phyloP scores from a whole-genome alignment of 1,140 invertebrate genomes.

The Brachionus plicatilis region DNA sequence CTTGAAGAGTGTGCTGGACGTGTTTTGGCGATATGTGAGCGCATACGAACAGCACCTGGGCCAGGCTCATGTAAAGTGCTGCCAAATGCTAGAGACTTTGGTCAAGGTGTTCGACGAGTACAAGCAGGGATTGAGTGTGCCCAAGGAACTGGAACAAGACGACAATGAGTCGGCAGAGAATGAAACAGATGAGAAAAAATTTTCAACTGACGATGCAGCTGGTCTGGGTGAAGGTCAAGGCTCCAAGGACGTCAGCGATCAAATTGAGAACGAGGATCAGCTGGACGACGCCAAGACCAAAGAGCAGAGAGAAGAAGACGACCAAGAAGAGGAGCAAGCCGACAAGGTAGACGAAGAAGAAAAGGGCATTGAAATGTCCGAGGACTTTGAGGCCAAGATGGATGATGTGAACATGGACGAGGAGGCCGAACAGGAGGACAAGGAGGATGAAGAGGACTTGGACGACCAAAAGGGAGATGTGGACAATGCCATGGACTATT shows the following conservation, averaged over 20 bases:
- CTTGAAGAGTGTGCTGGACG: neutral
- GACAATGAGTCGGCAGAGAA: neutral
- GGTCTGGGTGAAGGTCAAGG: conserved; percentile 32
- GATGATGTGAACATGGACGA: conserved; percentile 12
- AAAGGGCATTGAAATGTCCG: conserved; percentile 40
- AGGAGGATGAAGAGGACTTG: neutral
- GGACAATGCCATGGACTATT: neutral
- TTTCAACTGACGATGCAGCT: conserved; percentile 1
- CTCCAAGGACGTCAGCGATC: conserved; percentile 35
- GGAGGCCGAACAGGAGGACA: neutral
- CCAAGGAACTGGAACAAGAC: neutral
- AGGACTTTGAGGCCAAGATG: conserved; percentile 23
- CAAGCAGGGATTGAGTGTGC: neutral
- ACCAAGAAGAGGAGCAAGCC: neutral
- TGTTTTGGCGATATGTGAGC: neutral
- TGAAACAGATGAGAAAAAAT: neutral
- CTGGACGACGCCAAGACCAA: conserved; percentile 26
- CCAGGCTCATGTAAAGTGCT: neutral
- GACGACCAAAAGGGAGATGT: conserved; percentile 36
- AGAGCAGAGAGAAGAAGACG: neutral
- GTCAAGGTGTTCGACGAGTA: conserved; percentile 20
- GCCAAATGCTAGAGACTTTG: neutral
- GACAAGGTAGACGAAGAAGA: neutral
- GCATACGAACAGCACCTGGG: neutral
- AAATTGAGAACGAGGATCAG: conserved; percentile 38